These are phyloP conservation scores for Anhinga anhinga DNA, from an alignment of 2,113 vertebrate genomes.

Conservation along the genomic window DNA sequence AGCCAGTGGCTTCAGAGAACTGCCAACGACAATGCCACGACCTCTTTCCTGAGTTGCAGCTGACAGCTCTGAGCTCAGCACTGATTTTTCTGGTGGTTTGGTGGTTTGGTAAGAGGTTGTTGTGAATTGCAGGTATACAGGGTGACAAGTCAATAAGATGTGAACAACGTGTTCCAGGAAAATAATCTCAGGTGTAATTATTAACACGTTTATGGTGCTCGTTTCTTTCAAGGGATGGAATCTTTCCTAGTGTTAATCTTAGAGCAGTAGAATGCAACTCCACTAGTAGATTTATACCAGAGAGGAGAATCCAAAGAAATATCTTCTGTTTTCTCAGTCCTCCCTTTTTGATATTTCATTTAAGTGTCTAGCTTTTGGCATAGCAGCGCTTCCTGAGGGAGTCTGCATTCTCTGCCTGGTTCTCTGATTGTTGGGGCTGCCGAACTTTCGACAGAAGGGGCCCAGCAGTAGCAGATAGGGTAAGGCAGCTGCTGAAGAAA, in stretches of 20 bases:
- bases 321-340: neutral
- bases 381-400: neutral
- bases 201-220: neutral
- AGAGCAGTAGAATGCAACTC: neutral
- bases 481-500: neutral
- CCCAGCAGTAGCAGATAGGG: neutral
- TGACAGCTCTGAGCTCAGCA: neutral
- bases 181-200: neutral
- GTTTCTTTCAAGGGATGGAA: neutral
- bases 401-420: neutral
- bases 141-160: neutral
- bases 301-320: neutral
- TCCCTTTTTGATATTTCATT: neutral
- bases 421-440: neutral
- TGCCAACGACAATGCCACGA: fast-evolving
- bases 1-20: neutral
- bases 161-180: fast-evolving
- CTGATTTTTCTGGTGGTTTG: neutral
- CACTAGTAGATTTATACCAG: neutral
- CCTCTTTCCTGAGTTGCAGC: neutral
- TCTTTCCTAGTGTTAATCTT: neutral
- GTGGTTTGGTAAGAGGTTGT: neutral
- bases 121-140: neutral
- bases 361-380: fast-evolving
- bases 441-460: neutral